phyloP scores from a whole-genome alignment of 1,140 invertebrate genomes.

The Cydia amplana region DNA sequence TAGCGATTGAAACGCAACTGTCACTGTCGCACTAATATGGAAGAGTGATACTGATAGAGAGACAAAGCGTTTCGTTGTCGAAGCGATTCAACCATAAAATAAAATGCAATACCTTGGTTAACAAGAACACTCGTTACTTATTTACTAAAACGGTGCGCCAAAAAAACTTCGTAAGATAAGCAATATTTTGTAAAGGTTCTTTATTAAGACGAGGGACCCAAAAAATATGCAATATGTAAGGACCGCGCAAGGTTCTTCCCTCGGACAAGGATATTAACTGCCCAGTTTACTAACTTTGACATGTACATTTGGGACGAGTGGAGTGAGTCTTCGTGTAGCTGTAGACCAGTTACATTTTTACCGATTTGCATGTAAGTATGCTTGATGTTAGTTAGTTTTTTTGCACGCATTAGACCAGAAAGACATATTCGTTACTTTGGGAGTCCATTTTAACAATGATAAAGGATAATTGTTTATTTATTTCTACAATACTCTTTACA shows the following conservation, averaged over 20 bases:
- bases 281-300: slow-evolving; percentile 9
- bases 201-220: not conserved
- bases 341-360: not conserved
- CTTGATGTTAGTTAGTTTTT: not conserved
- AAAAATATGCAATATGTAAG: slow-evolving; percentile 13
- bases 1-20: too few relatives aligned
- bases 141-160: not conserved
- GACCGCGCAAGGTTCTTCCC: not conserved
- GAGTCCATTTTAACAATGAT: too few relatives aligned
- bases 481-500: too few relatives aligned
- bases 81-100: too few relatives aligned
- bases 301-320: slow-evolving; percentile 1
- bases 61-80: too few relatives aligned
- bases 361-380: not conserved
- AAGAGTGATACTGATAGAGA: too few relatives aligned
- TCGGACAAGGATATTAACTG: slow-evolving; percentile 11
- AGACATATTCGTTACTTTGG: too few relatives aligned
- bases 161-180: not conserved
- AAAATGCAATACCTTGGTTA: not conserved
- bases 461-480: too few relatives aligned
- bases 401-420: not conserved
- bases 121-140: not conserved
- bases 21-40: too few relatives aligned
- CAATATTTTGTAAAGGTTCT: not conserved
- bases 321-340: not conserved